Evolutionary conservation across 2,888 invertebrate species (phyloP).

Genomic region (Pelosia muscerda): DNA sequence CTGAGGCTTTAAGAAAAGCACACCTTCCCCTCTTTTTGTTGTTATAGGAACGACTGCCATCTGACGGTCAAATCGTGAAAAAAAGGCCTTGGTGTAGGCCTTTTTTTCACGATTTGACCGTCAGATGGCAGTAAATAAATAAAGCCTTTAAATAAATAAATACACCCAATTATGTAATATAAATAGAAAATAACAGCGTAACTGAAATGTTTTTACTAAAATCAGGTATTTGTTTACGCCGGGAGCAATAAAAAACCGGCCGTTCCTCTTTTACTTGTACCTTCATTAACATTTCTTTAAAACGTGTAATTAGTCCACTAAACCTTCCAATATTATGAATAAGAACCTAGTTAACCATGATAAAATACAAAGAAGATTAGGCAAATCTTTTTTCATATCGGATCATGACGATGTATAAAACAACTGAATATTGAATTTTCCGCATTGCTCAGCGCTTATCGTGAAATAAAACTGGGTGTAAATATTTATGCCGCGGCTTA

Average conservation of each 20-base stretch:
- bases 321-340: background rate
- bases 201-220: background rate
- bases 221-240: background rate
- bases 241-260: background rate
- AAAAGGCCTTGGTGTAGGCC: too few species aligned
- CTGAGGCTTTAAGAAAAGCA: too few species aligned
- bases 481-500: background rate
- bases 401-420: background rate
- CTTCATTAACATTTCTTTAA: background rate
- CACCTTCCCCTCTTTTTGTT: too few species aligned
- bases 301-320: background rate
- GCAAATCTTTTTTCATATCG: conserved; percentile 5
- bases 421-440: conserved; percentile 10
- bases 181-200: background rate
- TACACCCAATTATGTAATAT: background rate
- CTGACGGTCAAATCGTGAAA: too few species aligned
- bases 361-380: conserved; percentile 1
- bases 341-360: background rate
- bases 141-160: too few species aligned
- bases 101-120: too few species aligned
- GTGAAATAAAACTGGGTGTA: background rate
- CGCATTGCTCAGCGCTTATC: background rate
- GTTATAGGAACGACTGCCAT: too few species aligned
- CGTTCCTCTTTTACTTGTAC: background rate
- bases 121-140: too few species aligned